phyloP scores from a whole-genome alignment of 2,888 invertebrate genomes.

The Drosophila colorata region DNA sequence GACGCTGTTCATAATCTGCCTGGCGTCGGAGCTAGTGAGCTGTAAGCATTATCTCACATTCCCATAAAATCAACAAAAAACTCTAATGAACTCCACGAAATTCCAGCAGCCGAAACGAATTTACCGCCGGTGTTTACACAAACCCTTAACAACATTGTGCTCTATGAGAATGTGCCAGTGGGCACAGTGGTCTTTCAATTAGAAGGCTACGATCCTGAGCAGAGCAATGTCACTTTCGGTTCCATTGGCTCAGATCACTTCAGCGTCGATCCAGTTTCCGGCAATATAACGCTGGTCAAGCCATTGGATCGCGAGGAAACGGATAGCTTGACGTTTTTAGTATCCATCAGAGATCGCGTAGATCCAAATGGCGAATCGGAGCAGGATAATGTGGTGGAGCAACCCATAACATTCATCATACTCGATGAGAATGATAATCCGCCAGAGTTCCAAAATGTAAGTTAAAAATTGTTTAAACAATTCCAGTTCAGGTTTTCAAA shows the following conservation, averaged over 20 bases:
- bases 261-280: constrained; percentile 90
- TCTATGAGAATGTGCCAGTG: constrained; percentile 92
- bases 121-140: constrained; percentile 90
- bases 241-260: constrained; percentile 93
- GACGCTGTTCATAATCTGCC: constrained; percentile 48
- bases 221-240: constrained; percentile 89
- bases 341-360: constrained; percentile 92
- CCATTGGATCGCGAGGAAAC: constrained; percentile 93
- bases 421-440: constrained; percentile 95
- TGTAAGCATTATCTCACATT: constrained; percentile 39
- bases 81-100: constrained; percentile 3
- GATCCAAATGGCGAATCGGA: constrained; percentile 87
- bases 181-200: constrained; percentile 92
- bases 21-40: constrained; percentile 47
- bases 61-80: not conserved
- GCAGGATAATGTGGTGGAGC: constrained; percentile 90
- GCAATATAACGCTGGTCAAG: constrained; percentile 91
- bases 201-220: constrained; percentile 93
- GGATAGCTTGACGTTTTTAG: constrained; percentile 91
- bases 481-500: not conserved
- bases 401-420: constrained; percentile 93
- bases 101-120: constrained; percentile 85
- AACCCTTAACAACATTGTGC: constrained; percentile 91
- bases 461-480: not conserved
- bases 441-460: constrained; percentile 91